phyloP scores from a whole-genome alignment of 2,888 invertebrate genomes.

The Agriopis leucophaearia region DNA sequence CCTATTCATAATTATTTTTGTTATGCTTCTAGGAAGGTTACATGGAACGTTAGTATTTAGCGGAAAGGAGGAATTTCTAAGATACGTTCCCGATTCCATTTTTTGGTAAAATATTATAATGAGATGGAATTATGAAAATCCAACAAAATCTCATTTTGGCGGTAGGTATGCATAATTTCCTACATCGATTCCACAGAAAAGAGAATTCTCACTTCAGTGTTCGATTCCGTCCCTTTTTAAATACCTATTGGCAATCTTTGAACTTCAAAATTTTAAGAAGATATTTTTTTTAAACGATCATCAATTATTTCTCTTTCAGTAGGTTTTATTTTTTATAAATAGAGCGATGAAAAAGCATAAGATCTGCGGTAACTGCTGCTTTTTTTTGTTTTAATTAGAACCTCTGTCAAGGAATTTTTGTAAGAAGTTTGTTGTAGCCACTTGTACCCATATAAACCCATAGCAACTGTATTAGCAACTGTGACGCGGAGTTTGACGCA shows the following conservation, averaged over 20 bases:
- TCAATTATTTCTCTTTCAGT: neutral
- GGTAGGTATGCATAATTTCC: slow-evolving; percentile 39
- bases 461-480: too few species aligned
- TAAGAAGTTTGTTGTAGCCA: too few species aligned
- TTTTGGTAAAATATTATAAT: slow-evolving; percentile 58
- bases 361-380: too few species aligned
- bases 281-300: neutral
- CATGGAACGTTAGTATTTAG: too few species aligned
- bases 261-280: neutral
- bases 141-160: slow-evolving; percentile 56
- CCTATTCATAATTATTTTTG: slow-evolving; percentile 57
- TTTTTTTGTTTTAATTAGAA: too few species aligned
- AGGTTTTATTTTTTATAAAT: too few species aligned
- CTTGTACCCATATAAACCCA: too few species aligned
- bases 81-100: slow-evolving; percentile 42
- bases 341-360: too few species aligned
- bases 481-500: too few species aligned
- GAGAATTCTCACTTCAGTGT: too few species aligned
- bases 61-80: slow-evolving; percentile 4
- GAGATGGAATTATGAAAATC: slow-evolving; percentile 61
- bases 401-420: too few species aligned
- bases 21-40: slow-evolving; percentile 47
- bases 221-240: slow-evolving; percentile 22
- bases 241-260: slow-evolving; percentile 8
- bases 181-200: too few species aligned